Conservation (phyloP, 2,888 invertebrate genomes). For the Aphodius granarius region DNA sequence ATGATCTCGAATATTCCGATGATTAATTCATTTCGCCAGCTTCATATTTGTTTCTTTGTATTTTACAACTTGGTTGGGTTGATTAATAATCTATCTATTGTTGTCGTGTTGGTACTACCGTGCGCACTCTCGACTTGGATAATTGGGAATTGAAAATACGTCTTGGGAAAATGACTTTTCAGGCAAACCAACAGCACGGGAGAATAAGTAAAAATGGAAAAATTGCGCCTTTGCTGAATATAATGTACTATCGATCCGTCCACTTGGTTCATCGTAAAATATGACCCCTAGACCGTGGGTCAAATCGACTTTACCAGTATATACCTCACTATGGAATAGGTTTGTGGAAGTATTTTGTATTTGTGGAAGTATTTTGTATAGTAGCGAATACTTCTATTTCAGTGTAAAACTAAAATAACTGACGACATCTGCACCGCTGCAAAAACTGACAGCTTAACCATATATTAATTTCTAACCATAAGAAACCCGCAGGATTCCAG, state of each 20-base stretch:
- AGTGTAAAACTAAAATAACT: slow-evolving; percentile 26
- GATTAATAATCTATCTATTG: background rate
- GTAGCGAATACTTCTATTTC: slow-evolving; percentile 5
- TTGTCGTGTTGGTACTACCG: background rate
- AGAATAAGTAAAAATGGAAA: slow-evolving; percentile 10
- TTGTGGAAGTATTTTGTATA: background rate
- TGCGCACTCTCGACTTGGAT: background rate
- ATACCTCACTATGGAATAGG: slow-evolving; percentile 18
- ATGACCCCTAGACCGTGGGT: slow-evolving; percentile 39
- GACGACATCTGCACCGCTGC: slow-evolving; percentile 17
- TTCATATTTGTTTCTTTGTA: background rate
- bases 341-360: background rate
- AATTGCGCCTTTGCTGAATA: slow-evolving; percentile 21
- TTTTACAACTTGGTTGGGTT: background rate
- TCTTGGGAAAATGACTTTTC: background rate
- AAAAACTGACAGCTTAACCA: slow-evolving; percentile 27
- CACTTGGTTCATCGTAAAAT: slow-evolving; percentile 38
- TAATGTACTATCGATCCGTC: slow-evolving; percentile 39
- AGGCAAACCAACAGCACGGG: background rate
- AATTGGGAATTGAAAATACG: background rate
- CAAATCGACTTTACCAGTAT: slow-evolving; percentile 35
- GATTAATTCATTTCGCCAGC: slow-evolving; percentile 8
- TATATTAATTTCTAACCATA: slow-evolving; percentile 29
- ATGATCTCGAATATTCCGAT: background rate
- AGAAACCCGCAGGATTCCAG: slow-evolving; percentile 25